A percentile compares a stretch with the other conserved stretches of the same genome.
These are phyloP conservation scores for Drosophila buzzatii DNA, from an alignment of 2,888 invertebrate species.

Conservation along the genomic window DNA sequence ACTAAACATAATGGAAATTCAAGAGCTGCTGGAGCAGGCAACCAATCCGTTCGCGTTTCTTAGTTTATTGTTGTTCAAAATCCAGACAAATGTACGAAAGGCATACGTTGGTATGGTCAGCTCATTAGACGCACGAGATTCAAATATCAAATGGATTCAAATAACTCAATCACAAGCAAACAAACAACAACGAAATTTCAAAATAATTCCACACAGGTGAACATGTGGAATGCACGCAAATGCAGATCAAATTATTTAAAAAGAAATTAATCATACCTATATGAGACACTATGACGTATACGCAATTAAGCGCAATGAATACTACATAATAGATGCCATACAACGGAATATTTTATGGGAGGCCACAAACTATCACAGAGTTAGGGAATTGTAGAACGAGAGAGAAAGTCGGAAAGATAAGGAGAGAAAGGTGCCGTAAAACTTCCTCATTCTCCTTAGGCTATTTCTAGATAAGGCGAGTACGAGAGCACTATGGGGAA, in stretches of 20 bases:
- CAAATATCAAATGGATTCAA: slow-evolving; percentile 44
- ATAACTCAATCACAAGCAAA: slow-evolving; percentile 48
- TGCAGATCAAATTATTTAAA: slow-evolving; percentile 78
- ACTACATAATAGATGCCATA: slow-evolving; percentile 47
- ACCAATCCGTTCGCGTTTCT: slow-evolving; percentile 54
- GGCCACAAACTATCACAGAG: slow-evolving; percentile 10
- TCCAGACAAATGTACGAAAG: slow-evolving; percentile 17
- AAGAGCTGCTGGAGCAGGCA: slow-evolving; percentile 23
- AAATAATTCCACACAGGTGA: slow-evolving; percentile 45
- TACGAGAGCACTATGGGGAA: too few relatives aligned
- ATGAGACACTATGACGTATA: slow-evolving; percentile 42
- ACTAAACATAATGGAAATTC: slow-evolving; percentile 58
- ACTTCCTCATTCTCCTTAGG: too few relatives aligned
- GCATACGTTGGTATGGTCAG: too few relatives aligned
- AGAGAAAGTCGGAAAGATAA: not conserved
- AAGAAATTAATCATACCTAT: slow-evolving; percentile 20
- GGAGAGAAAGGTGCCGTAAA: too few relatives aligned
- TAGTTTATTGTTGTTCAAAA: slow-evolving; percentile 35
- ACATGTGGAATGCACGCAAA: slow-evolving; percentile 34
- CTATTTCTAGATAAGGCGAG: too few relatives aligned
- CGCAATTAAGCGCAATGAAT: slow-evolving; percentile 33
- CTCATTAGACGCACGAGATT: slow-evolving; percentile 57
- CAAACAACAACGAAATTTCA: slow-evolving; percentile 47
- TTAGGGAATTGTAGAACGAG: not conserved
- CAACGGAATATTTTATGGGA: slow-evolving; percentile 33